Evolutionary conservation across 1,140 invertebrate genomes (phyloP), one percentile per base, ranked within the genome.

Genomic region (Mylabris phalerata): DNA sequence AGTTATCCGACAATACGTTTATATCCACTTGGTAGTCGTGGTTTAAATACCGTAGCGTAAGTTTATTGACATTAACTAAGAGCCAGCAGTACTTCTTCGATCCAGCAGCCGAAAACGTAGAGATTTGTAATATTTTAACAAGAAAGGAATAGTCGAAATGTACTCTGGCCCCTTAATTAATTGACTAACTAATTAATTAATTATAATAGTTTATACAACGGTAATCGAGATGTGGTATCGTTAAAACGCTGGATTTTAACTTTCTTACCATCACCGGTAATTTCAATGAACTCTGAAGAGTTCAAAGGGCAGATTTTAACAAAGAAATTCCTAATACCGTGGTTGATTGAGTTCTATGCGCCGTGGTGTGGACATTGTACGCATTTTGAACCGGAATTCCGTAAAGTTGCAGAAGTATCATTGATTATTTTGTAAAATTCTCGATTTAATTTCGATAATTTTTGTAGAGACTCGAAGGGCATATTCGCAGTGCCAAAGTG

Each of bases 321-420:
- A 1, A 76, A 67, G 42, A 68, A 71, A 10, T 70, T 74, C 3
- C 50, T 68, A 26, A 54, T 51, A 40, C 72, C 82, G 64, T 88
- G 85, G 83, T 59, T 89, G 9, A 74, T 90, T 9, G 85, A 89
- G 71, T 90, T 85, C 71, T 90, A 81, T 73, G 84, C 86, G 4
- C 86, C 87, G 0, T 89, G 87, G 86, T 89, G 87, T 74, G 81
- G 82, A 4, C 85, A 84, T 68, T 90, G 87, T 67, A 81, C 84
- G 63, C 73, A 78, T 43, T 84, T 90, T 70, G 82, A 83, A 59
- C 85, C 86, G 26, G 82, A 87, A 61, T 88, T 86, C 76, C 78
- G 82, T 63, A 75, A 78, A 61, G 77, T 85, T 39, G 81, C 85
- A 19, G 76, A 82, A 75, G 86, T 88, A 75, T 48, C 9, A 48